Base-by-base conservation (phyloP, 2,113 vertebrate genomes). In the Myotis brandtii region DNA sequence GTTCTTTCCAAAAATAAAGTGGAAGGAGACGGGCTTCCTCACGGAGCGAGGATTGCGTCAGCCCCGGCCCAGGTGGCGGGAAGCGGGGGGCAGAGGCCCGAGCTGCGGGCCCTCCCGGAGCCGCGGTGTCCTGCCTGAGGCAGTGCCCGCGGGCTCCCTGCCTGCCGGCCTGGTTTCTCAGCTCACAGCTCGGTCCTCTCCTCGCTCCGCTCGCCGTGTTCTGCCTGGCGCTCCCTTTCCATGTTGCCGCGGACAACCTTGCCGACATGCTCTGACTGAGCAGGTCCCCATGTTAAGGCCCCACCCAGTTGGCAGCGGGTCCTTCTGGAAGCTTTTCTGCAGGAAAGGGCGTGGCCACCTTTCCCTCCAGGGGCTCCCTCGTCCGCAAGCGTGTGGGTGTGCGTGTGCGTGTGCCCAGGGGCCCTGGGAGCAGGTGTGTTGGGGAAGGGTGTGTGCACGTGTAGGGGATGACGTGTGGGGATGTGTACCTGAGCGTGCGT, bases 61-160 rank as follows among this genome's bases (percentile, higher is more conserved):
- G 30, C 70, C 12, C 27, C 0, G 43, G 48, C 37, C 3, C 1
- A 8, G 52, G 34, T 17, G 52, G 50, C 6, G 25, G 64, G 64
- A 11, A 0, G 25, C 14, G 52, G 43, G 50, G 30, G 50, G 40
- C 59, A 25, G 34, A 77, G 67, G 56, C 64, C 3, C 4, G 32
- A 81, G 73, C 56, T 32, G 62, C 20, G 30, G 1, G 1, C 32
- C 21, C 14, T 43, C 46, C 56, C 20, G 30, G 48, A 25, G 25
- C 64, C 90, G 50, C 11, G 0, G 27, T 9, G 12, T 11, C 70
- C 62, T 81, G 1, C 0, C 3, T 4, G 3, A 12, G 5, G 16
- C 37, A 1, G 2, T 1, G 67, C 11, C 40, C 13, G 0, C 21
- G 1, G 82, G 30, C 54, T 9, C 32, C 27, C n/a, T 5, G 20